A percentile compares a stretch with the other conserved stretches of the same genome.
phyloP scores from a whole-genome alignment of 2,888 invertebrate species.

The Andricus quercusramuli region DNA sequence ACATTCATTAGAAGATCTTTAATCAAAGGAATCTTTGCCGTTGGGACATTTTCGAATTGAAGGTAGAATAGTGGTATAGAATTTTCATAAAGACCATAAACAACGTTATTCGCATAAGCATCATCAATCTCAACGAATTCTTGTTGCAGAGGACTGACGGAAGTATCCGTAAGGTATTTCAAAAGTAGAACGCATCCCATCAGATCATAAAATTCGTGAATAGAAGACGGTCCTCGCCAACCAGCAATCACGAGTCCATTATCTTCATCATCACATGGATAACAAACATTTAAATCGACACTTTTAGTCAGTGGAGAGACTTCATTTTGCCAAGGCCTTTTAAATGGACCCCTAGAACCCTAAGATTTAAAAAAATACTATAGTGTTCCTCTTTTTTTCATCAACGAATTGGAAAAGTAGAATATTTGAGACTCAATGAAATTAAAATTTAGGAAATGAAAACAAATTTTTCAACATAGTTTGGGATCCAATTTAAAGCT shows the following conservation, averaged over 20 bases:
- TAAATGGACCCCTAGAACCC: constrained; percentile 82
- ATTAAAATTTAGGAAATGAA: no score
- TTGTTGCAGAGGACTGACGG: constrained; percentile 91
- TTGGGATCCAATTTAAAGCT: no score
- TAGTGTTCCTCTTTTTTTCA: constrained; percentile 10
- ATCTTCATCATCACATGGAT: constrained; percentile 92
- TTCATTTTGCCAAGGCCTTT: constrained; percentile 88
- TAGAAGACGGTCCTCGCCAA: constrained; percentile 89
- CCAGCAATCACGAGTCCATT: constrained; percentile 88
- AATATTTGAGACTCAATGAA: no score
- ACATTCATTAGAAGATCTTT: constrained; percentile 81
- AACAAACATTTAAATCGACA: constrained; percentile 82
- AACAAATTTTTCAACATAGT: no score
- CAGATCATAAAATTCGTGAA: constrained; percentile 81
- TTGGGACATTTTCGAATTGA: constrained; percentile 87
- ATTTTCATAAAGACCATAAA: constrained; percentile 86
- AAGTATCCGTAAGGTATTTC: constrained; percentile 92
- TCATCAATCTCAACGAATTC: constrained; percentile 91
- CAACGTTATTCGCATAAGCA: constrained; percentile 88
- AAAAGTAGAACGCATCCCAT: constrained; percentile 85
- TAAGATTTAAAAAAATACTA: constrained; percentile 60
- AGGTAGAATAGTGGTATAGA: constrained; percentile 85
- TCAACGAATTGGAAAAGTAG: neutral
- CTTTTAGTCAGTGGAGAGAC: constrained; percentile 84
- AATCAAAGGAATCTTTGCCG: constrained; percentile 83